Conservation (phyloP, 1,140 invertebrate genomes). For the Acyrthosiphon pisum region DNA sequence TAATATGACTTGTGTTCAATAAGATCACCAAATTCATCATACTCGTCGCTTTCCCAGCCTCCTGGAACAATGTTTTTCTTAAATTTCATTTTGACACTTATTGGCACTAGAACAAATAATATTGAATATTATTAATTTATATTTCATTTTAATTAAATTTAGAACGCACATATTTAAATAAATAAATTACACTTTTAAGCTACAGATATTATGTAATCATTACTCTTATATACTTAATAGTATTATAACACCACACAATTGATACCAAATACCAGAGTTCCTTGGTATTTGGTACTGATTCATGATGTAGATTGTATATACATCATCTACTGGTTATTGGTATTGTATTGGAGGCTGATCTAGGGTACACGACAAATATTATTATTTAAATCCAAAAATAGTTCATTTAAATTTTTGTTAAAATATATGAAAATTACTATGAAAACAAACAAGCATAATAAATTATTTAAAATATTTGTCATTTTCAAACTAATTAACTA, state of each 20-base stretch:
- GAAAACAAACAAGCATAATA: too few relatives aligned
- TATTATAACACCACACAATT: not conserved
- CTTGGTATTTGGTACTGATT: not conserved
- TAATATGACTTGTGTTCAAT: not conserved
- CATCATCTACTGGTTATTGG: too few relatives aligned
- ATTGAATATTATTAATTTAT: not conserved
- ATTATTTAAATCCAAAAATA: too few relatives aligned
- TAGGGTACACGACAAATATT: too few relatives aligned
- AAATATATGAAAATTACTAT: too few relatives aligned
- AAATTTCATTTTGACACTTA: not conserved
- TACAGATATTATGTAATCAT: not conserved
- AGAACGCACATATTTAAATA: not conserved
- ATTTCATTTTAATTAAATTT: not conserved
- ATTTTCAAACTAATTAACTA: too few relatives aligned
- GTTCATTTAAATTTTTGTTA: not conserved
- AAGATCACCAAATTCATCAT: constrained; percentile 44
- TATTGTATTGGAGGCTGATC: too few relatives aligned
- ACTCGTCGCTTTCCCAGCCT: constrained; percentile 25
- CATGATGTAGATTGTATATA: too few relatives aligned
- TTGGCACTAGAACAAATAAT: constrained; percentile 10
- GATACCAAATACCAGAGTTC: not conserved
- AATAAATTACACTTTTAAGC: not conserved
- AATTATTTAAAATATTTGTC: too few relatives aligned
- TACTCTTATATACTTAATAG: not conserved
- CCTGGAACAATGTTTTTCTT: constrained; percentile 3